A percentile compares a stretch with the other conserved stretches of the same genome.
These are phyloP conservation scores for Halesus radiatus DNA, from an alignment of 1,140 invertebrate genomes.

Conservation along the genomic window DNA sequence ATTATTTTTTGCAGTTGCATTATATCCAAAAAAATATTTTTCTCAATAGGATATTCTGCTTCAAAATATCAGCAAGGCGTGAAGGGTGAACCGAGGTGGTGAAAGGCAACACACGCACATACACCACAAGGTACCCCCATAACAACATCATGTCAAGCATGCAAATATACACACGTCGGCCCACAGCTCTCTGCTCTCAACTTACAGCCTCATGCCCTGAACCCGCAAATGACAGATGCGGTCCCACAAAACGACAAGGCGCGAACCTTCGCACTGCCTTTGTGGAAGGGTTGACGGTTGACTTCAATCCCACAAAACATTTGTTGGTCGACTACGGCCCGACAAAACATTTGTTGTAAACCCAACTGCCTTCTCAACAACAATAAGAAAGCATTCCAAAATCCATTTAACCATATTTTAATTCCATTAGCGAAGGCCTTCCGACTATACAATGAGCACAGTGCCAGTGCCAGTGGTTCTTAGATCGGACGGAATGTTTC, in stretches of 20 bases:
- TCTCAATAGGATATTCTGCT: background rate
- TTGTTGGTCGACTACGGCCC: background rate
- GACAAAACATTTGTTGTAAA: constrained; percentile 22
- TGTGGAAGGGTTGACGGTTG: constrained; percentile 41
- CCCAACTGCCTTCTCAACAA: constrained; percentile 29
- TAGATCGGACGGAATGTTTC: background rate
- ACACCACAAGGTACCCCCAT: too few species aligned
- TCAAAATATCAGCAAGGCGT: too few species aligned
- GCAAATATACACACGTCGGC: too few species aligned
- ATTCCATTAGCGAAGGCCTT: constrained; percentile 42
- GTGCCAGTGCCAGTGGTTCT: background rate
- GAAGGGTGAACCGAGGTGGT: background rate
- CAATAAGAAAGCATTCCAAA: constrained; percentile 34
- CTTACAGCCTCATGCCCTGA: background rate
- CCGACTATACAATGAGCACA: constrained; percentile 41
- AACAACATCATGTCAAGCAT: too few species aligned
- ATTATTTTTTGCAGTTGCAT: too few species aligned
- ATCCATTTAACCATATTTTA: constrained; percentile 44
- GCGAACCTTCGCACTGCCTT: background rate
- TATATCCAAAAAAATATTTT: too few species aligned
- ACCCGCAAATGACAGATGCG: background rate
- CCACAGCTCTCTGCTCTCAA: too few species aligned
- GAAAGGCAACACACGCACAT: background rate
- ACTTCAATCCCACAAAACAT: constrained; percentile 18
- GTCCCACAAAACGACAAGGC: constrained; percentile 8